A percentile compares a stretch with the other conserved stretches of the same genome.
These are phyloP conservation scores for Lasioglossum lativentre DNA, from an alignment of 2,888 invertebrate species.

Conservation along the genomic window DNA sequence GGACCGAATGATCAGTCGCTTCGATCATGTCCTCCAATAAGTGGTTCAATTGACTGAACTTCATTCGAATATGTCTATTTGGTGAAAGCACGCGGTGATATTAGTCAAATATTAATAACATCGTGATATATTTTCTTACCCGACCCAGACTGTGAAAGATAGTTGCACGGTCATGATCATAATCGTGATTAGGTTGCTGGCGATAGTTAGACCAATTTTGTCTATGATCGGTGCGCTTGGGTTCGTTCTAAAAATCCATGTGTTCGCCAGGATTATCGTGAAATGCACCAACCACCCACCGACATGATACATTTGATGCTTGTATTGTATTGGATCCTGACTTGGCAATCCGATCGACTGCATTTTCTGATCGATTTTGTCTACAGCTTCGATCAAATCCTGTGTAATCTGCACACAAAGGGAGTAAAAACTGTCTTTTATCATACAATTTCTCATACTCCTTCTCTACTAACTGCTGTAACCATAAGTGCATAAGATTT, in stretches of 20 bases:
- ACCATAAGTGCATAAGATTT: too few relatives aligned
- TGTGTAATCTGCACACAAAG: neutral
- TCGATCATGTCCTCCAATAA: neutral
- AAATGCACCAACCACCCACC: neutral
- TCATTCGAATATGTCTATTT: neutral
- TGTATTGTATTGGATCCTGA: neutral
- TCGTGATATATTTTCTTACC: neutral
- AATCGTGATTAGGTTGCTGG: fast-evolving
- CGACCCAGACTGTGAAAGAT: neutral
- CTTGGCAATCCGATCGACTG: neutral
- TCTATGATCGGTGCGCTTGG: neutral
- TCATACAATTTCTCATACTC: too few relatives aligned
- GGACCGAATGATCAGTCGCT: neutral
- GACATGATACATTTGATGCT: neutral
- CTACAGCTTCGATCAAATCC: neutral
- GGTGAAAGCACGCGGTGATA: neutral
- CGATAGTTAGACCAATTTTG: neutral
- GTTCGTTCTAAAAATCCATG: neutral
- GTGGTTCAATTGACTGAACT: neutral
- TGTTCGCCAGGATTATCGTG: fast-evolving
- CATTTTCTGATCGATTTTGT: neutral
- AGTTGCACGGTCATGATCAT: neutral
- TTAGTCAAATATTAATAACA: neutral
- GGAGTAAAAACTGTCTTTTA: neutral
- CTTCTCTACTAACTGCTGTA: too few relatives aligned